phyloP scores from a whole-genome alignment of 2,797 vertebrate genomes.

The Ceryle rudis region DNA sequence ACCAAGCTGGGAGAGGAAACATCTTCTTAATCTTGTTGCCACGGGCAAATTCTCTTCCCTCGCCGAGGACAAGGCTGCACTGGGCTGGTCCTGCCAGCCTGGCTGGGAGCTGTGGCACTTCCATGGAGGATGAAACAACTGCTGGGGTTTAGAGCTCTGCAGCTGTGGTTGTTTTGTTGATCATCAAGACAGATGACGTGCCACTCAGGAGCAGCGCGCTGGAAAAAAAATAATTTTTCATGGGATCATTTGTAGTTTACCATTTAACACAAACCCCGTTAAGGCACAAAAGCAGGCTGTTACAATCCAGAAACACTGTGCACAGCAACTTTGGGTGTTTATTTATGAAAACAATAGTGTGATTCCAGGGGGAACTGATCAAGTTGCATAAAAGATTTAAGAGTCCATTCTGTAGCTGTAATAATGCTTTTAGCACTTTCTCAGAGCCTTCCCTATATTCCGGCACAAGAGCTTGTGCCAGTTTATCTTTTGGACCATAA shows the following conservation, averaged over 20 bases:
- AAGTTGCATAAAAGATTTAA: slow-evolving; percentile 67
- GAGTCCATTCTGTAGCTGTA: slow-evolving; percentile 42
- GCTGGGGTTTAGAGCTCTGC: neutral
- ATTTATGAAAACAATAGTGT: slow-evolving; percentile 49
- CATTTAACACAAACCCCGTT: slow-evolving; percentile 13
- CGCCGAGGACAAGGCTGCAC: accelerated
- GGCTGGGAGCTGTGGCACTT: neutral
- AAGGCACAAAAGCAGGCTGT: neutral
- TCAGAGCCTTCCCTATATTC: neutral
- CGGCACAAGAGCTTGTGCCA: neutral
- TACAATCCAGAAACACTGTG: neutral
- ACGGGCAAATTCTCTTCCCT: neutral
- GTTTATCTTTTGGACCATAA: slow-evolving; percentile 46
- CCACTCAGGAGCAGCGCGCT: neutral
- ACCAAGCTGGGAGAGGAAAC: neutral
- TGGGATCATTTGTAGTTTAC: neutral
- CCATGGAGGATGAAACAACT: accelerated
- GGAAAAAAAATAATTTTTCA: neutral
- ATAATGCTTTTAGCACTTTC: slow-evolving; percentile 57
- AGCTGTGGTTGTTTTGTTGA: neutral
- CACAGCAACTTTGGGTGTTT: slow-evolving; percentile 40
- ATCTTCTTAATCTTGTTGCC: neutral
- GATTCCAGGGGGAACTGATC: slow-evolving; percentile 41
- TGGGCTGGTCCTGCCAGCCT: neutral
- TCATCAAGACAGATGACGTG: neutral